A percentile compares a stretch with the other conserved stretches of the same genome.
Evolutionary conservation across 2,797 vertebrate genomes (phyloP).

Genomic region (Phalanger gymnotis): DNA sequence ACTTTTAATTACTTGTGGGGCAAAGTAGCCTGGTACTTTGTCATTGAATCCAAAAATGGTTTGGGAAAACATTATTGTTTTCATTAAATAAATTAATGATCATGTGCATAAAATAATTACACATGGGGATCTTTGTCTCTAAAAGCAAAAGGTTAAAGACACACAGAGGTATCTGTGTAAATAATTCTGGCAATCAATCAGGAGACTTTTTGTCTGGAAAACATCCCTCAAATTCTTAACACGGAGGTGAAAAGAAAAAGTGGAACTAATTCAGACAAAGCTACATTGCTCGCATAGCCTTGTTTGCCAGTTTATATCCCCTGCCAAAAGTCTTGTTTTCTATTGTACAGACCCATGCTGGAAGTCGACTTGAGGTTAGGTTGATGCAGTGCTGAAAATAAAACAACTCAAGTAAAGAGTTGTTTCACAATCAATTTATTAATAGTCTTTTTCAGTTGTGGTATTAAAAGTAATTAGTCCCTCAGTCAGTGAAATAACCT

Average conservation of each 20-base stretch:
- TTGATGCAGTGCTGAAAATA: constrained; percentile 54
- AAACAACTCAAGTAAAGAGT: constrained; percentile 33
- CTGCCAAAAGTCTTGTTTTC: not conserved
- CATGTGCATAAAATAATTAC: not conserved
- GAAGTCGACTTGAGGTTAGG: not conserved
- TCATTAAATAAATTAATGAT: not conserved
- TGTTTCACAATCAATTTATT: constrained; percentile 66
- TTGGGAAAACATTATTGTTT: constrained; percentile 9
- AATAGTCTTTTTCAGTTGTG: constrained; percentile 47
- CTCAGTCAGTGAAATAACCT: constrained; percentile 53
- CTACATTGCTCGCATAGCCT: not conserved
- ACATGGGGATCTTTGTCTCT: not conserved
- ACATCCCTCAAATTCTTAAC: constrained; percentile 20
- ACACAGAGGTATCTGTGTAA: not conserved
- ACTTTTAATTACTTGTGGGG: constrained; percentile 6
- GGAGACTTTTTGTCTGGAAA: not conserved
- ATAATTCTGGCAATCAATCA: not conserved
- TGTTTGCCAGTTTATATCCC: not conserved
- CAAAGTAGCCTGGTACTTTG: not conserved
- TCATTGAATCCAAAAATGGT: not conserved
- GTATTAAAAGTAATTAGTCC: constrained; percentile 12
- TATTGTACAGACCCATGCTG: not conserved
- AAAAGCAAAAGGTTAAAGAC: not conserved
- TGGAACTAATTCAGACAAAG: constrained; percentile 13
- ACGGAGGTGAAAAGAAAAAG: constrained; percentile 2